A percentile compares a stretch with the other conserved stretches of the same genome.
These are phyloP conservation scores for Cricetomys ansorgei DNA, from an alignment of 2,113 vertebrate species.

Conservation along the genomic window DNA sequence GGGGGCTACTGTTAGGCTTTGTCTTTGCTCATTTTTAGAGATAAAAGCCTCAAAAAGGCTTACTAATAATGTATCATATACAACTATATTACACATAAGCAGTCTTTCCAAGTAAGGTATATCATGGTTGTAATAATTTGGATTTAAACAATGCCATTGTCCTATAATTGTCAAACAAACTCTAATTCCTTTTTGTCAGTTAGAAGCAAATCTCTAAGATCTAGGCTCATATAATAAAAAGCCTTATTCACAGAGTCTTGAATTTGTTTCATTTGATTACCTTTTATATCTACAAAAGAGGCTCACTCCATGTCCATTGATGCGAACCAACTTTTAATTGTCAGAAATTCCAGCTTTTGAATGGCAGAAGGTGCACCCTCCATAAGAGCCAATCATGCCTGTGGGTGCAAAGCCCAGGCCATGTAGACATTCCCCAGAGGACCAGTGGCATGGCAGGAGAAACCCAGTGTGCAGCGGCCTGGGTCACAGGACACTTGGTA, in stretches of 20 bases:
- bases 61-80: background rate
- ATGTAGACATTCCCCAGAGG: accelerated
- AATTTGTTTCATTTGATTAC: constrained; percentile 48
- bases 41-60: background rate
- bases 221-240: constrained; percentile 37
- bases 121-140: background rate
- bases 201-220: constrained; percentile 1
- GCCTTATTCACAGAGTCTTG: background rate
- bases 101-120: background rate
- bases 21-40: background rate
- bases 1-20: background rate
- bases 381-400: too few species aligned
- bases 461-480: accelerated
- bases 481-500: accelerated
- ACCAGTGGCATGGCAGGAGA: accelerated
- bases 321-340: background rate
- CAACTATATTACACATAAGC: background rate
- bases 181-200: background rate
- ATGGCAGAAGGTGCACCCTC: too few species aligned
- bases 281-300: constrained; percentile 26
- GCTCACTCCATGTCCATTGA: background rate
- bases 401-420: background rate
- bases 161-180: constrained; percentile 7
- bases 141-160: background rate
- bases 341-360: background rate